Conservation (phyloP, 1,140 invertebrate genomes). For the Delia radicum region DNA sequence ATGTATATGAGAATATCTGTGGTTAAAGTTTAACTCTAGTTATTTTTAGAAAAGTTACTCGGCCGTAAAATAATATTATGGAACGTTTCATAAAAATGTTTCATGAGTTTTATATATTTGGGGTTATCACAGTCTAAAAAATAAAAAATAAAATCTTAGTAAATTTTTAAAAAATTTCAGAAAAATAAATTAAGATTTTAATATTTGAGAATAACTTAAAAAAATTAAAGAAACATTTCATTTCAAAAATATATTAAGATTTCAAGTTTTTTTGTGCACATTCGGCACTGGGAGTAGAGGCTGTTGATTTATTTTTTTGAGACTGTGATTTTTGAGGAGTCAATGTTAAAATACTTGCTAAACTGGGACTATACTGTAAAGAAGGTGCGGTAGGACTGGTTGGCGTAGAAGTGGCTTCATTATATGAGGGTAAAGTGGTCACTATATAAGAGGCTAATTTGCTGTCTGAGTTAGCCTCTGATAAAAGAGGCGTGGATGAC, state of each 20-base stretch:
- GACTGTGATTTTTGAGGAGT: neutral
- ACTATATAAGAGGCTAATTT: too few species aligned
- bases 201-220: neutral
- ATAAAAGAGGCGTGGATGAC: slow-evolving; percentile 2
- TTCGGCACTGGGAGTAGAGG: neutral
- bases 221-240: too few species aligned
- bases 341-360: slow-evolving; percentile 6
- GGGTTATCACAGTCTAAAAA: neutral
- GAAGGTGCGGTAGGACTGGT: neutral
- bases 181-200: neutral
- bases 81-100: too few species aligned
- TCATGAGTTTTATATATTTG: too few species aligned
- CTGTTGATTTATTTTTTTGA: neutral
- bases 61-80: too few species aligned
- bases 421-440: neutral
- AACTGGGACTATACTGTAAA: neutral
- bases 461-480: too few species aligned
- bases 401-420: neutral
- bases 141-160: neutral
- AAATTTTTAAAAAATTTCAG: too few species aligned
- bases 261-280: neutral
- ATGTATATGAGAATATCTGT: too few species aligned
- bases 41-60: too few species aligned
- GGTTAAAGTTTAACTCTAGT: too few species aligned
- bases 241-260: too few species aligned